phyloP scores from a whole-genome alignment of 1,140 invertebrate species.

The Drosophila murphyi region DNA sequence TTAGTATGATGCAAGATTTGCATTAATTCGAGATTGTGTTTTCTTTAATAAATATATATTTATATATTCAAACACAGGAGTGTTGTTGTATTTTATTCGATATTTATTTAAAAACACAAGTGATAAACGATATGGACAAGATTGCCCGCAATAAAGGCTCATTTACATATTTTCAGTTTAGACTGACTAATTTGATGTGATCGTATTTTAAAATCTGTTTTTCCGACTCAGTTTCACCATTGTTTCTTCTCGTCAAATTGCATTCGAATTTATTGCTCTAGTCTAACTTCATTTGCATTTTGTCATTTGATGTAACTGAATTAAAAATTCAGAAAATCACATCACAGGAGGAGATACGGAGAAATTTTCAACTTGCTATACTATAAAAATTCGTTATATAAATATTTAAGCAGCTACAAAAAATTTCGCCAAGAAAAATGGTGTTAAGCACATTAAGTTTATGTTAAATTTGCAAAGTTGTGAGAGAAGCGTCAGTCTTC shows the following conservation, averaged over 20 bases:
- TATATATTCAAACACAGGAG: too few relatives aligned
- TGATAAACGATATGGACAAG: slow-evolving; percentile 32
- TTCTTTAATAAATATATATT: too few relatives aligned
- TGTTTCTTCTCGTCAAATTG: slow-evolving; percentile 7
- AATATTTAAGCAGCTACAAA: slow-evolving; percentile 14
- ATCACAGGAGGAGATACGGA: slow-evolving; percentile 4
- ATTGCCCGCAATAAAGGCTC: background rate
- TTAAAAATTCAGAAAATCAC: slow-evolving; percentile 5
- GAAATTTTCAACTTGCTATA: slow-evolving; percentile 20
- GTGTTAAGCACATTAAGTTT: slow-evolving; percentile 36
- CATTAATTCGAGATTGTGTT: slow-evolving; percentile 32
- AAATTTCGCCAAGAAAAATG: slow-evolving; percentile 54
- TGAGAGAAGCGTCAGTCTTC: background rate
- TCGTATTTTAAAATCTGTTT: slow-evolving; percentile 34
- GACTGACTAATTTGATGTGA: slow-evolving; percentile 8
- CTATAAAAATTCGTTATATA: background rate
- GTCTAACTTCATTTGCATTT: slow-evolving; percentile 61
- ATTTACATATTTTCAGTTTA: slow-evolving; percentile 59
- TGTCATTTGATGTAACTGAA: slow-evolving; percentile 33
- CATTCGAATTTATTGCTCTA: slow-evolving; percentile 25
- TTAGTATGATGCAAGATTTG: slow-evolving; percentile 57
- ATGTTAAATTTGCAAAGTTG: slow-evolving; percentile 19
- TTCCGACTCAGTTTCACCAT: slow-evolving; percentile 73
- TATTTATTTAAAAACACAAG: slow-evolving; percentile 30
- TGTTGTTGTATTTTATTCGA: slow-evolving; percentile 12